Conservation (phyloP, 1,140 invertebrate genomes). For the Apis mellifera region DNA sequence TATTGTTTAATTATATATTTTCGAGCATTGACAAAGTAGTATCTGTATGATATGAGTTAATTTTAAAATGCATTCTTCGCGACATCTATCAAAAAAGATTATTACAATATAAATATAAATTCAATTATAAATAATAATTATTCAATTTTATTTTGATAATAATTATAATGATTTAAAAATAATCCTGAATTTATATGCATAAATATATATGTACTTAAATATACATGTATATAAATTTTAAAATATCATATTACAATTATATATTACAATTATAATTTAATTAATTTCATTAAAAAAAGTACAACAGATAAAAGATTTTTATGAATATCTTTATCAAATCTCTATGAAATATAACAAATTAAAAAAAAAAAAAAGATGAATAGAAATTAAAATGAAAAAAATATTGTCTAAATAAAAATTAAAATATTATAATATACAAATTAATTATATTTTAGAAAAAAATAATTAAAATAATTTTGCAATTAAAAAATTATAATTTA, state of each 20-base stretch:
- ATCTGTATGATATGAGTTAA: background rate
- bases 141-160: background rate
- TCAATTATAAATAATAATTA: background rate
- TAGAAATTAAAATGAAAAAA: too few relatives aligned
- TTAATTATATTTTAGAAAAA: background rate
- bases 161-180: background rate
- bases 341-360: background rate
- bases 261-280: background rate
- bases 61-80: conserved; percentile 6
- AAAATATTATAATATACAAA: background rate
- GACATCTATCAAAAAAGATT: background rate
- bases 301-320: background rate
- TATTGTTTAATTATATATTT: background rate
- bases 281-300: background rate
- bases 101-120: background rate
- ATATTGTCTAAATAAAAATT: background rate
- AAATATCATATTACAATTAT: background rate
- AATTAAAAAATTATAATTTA: background rate
- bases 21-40: background rate
- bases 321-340: background rate
- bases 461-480: background rate
- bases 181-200: too few relatives aligned
- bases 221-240: too few relatives aligned
- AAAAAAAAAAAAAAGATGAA: background rate
- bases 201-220: too few relatives aligned